Percentiles rank a stretch among this genome's conserved stretches.
Evolutionary conservation across 2,888 invertebrate genomes (phyloP).

Genomic region (Tipula vernalis): DNA sequence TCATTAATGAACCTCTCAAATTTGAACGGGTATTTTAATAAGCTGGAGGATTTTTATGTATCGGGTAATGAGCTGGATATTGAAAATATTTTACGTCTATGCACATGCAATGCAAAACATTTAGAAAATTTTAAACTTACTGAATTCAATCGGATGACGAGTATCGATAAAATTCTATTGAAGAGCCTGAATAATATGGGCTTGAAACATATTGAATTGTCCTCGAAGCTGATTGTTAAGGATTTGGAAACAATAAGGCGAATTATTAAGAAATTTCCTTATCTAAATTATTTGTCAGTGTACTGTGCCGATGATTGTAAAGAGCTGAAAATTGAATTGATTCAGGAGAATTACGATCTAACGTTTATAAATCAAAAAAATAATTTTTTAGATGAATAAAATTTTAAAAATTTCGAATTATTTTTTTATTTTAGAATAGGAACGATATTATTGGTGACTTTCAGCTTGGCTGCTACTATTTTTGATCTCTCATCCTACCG

Average conservation of each 20-base stretch:
- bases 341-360: slow-evolving; percentile 17
- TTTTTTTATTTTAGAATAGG: no score
- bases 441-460: no score
- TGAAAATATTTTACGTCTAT: slow-evolving; percentile 15
- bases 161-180: slow-evolving; percentile 15
- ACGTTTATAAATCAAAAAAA: slow-evolving; percentile 17
- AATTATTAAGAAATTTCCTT: slow-evolving; percentile 14
- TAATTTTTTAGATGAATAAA: not conserved
- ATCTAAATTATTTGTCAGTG: slow-evolving; percentile 16
- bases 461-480: no score
- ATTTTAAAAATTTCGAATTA: not conserved
- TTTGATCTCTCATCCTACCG: no score
- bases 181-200: slow-evolving; percentile 11
- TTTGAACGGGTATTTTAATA: slow-evolving; percentile 15
- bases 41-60: slow-evolving; percentile 15
- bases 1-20: not conserved
- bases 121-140: slow-evolving; percentile 16
- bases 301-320: slow-evolving; percentile 16
- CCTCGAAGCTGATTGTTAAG: slow-evolving; percentile 14
- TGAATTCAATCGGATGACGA: slow-evolving; percentile 11
- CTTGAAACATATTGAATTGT: slow-evolving; percentile 16
- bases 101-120: slow-evolving; percentile 16
- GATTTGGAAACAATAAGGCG: slow-evolving; percentile 10
- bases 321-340: slow-evolving; percentile 15
- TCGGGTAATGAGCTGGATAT: slow-evolving; percentile 15